phyloP scores from a whole-genome alignment of 2,797 vertebrate genomes.

The Podarcis siculus region DNA sequence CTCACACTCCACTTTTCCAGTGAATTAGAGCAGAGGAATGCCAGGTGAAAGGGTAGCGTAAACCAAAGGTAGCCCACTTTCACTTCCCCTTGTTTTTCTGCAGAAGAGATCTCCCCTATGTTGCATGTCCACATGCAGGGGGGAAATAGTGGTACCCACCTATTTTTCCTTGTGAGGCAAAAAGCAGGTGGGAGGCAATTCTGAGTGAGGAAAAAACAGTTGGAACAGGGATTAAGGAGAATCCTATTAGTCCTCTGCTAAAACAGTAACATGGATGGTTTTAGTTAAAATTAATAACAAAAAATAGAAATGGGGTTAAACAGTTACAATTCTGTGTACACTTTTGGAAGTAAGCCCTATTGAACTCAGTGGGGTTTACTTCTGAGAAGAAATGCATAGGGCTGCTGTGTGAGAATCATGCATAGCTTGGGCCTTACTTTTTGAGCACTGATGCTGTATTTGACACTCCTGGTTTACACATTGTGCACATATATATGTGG shows the following conservation, averaged over 20 bases:
- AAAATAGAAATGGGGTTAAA: background rate
- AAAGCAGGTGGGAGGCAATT: background rate
- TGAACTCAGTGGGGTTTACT: too few species aligned
- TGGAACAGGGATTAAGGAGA: too few species aligned
- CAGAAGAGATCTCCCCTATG: background rate
- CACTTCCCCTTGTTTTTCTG: background rate
- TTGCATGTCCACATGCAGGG: background rate
- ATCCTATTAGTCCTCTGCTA: background rate
- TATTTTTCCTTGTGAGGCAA: too few species aligned
- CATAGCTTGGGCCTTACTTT: background rate
- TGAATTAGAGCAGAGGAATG: background rate
- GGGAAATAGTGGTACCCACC: too few species aligned
- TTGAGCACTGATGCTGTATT: too few species aligned
- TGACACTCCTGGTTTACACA: too few species aligned
- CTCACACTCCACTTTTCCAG: too few species aligned
- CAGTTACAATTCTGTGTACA: too few species aligned
- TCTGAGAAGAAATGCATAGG: too few species aligned
- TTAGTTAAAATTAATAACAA: background rate
- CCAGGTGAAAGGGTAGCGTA: background rate
- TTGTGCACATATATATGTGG: too few species aligned
- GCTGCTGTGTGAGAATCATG: background rate
- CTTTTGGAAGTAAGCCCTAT: too few species aligned
- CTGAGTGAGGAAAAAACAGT: background rate
- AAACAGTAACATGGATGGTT: background rate
- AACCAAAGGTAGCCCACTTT: background rate